Evolutionary conservation across 37 sponge, comb jelly and placozoan genomes (phyloP), one percentile per base, ranked within the genome.

Genomic region (Spongia lamella): DNA sequence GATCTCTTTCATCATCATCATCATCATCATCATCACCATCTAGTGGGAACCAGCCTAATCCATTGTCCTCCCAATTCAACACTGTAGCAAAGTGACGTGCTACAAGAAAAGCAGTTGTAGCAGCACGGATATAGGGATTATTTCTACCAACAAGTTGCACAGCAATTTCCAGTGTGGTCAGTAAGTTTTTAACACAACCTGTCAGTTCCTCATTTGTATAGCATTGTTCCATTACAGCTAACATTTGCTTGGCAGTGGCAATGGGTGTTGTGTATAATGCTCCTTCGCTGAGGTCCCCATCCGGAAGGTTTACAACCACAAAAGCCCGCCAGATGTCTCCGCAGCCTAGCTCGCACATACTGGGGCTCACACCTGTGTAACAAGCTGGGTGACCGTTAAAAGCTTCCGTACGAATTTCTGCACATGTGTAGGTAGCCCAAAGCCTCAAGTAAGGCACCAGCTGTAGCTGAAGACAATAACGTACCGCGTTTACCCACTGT

Each of bases 371-470:
- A 56, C 84, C 69, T 13, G 60, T 0, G 17, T 81, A 81, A 53
- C 82, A 81, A 0, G 22, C 36, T 13, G 74, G 17, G 49, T 81
- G 82, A 29, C 72, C 63, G 33, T 72, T 25, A 50, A 81, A 81
- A 19, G 82, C 82, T 31, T 40, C 66, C 1, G n/a, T 21, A n/a
- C 57, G 17, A 7, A 83, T 35, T 1, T 83, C 76, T 2, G 38
- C 53, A 38, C 84, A 83, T 22, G 68, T 76, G 24, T 47, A 75
- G 6, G 65, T 57, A 13, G 47, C 9, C 76, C 76, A 83, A 4
- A 76, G 84, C 22, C 84, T 30, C 52, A 83, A 43, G 21, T 53
- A 38, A 0, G 76, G 84, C 3, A 75, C 84, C n/a, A 83, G 35
- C 26, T 13, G 68, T 13, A 75, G 32, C 43, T 76, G 84, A 1